A percentile compares a stretch with the other conserved stretches of the same genome.
phyloP scores from a whole-genome alignment of 2,797 vertebrate species.

The Sternotherus odoratus region DNA sequence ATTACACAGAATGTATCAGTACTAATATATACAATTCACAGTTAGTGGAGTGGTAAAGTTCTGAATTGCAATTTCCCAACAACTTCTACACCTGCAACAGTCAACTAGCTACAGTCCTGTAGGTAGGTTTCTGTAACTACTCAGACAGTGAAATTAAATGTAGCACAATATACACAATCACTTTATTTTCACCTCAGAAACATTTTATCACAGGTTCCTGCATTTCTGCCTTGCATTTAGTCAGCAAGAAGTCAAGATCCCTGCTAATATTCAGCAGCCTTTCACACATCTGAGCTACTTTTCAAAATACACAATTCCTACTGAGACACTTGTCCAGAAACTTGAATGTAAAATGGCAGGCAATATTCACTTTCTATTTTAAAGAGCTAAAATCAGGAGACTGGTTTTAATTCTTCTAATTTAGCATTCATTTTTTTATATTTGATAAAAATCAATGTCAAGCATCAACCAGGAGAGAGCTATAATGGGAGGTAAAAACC shows the following conservation, averaged over 20 bases:
- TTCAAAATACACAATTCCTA: neutral
- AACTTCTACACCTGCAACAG: neutral
- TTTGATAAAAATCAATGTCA: neutral
- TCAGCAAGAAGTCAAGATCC: neutral
- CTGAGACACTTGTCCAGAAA: neutral
- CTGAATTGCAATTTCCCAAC: neutral
- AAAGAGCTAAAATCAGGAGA: neutral
- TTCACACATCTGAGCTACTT: fast-evolving
- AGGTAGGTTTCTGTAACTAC: neutral
- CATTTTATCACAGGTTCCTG: neutral
- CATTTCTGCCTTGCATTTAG: neutral
- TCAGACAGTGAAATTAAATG: neutral
- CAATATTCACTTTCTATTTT: neutral
- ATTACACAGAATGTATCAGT: neutral
- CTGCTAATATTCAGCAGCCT: neutral
- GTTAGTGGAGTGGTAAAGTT: neutral
- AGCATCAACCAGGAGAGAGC: neutral
- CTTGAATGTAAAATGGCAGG: fast-evolving
- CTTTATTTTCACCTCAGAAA: slow-evolving; percentile 1
- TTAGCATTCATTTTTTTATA: neutral
- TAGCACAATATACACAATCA: neutral
- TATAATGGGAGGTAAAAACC: neutral
- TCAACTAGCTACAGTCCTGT: neutral
- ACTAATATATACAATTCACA: neutral
- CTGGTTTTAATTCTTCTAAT: neutral